phyloP scores from a whole-genome alignment of 2,113 vertebrate genomes.

The Oryzias javanicus region DNA sequence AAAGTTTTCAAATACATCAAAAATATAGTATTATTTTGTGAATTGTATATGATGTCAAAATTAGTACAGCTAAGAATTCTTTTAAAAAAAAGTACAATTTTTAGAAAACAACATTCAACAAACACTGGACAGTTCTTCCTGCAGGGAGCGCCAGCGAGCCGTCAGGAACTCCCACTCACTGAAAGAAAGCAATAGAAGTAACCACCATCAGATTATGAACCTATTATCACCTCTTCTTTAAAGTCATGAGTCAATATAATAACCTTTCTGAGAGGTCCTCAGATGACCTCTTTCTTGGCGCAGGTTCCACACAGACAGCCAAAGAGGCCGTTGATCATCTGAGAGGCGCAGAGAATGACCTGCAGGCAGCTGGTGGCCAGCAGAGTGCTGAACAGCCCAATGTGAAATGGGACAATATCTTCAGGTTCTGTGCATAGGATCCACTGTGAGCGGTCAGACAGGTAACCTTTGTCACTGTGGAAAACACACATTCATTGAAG shows the following conservation, averaged over 20 bases:
- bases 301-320: constrained; percentile 80
- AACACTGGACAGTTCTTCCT: constrained; percentile 7
- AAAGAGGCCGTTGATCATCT: constrained; percentile 77
- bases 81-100: too few relatives aligned
- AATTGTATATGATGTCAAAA: too few relatives aligned
- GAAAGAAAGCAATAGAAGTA: background rate
- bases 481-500: background rate
- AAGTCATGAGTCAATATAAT: too few relatives aligned
- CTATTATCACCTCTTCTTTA: too few relatives aligned
- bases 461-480: constrained; percentile 57
- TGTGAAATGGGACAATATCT: constrained; percentile 72
- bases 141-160: constrained; percentile 14
- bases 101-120: background rate
- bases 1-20: too few relatives aligned
- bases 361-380: constrained; percentile 61
- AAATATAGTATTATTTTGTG: too few relatives aligned
- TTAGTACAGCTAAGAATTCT: too few relatives aligned
- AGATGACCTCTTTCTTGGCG: constrained; percentile 55
- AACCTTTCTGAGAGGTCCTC: background rate
- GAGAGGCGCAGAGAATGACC: constrained; percentile 68
- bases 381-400: constrained; percentile 72
- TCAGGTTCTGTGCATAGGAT: constrained; percentile 33
- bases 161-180: constrained; percentile 32
- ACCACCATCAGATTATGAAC: too few relatives aligned
- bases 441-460: constrained; percentile 53